Evolutionary conservation across 1,140 invertebrate species (phyloP).

Genomic region (Drosophila kepulauana): DNA sequence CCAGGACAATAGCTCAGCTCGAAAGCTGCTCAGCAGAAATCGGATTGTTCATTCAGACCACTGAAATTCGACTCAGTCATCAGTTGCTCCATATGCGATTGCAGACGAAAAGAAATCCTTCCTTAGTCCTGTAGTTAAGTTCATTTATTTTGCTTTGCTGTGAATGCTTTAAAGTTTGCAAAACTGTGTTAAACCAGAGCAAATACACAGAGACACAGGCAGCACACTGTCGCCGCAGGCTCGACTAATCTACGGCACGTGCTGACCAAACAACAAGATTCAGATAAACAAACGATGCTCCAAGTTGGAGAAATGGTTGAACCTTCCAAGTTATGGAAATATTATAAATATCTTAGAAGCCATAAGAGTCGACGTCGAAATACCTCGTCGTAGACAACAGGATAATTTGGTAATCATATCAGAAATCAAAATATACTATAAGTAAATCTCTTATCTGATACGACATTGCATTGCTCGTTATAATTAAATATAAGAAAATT

Average conservation of each 20-base stretch:
- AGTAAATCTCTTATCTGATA: too few species aligned
- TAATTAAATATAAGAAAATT: too few species aligned
- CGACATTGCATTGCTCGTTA: too few species aligned
- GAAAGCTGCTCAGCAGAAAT: constrained; percentile 35
- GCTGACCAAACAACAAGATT: constrained; percentile 30
- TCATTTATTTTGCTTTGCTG: background rate
- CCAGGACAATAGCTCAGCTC: constrained; percentile 17
- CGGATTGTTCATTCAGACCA: constrained; percentile 27
- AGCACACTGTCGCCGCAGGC: constrained; percentile 22
- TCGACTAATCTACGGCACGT: constrained; percentile 45
- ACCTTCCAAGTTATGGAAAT: constrained; percentile 44
- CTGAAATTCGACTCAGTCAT: background rate
- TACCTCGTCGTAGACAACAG: background rate
- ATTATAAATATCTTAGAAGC: constrained; percentile 5
- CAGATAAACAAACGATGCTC: constrained; percentile 22
- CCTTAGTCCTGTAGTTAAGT: constrained; percentile 13
- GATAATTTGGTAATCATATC: too few species aligned
- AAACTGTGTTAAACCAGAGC: constrained; percentile 11
- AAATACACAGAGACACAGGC: background rate
- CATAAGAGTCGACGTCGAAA: background rate
- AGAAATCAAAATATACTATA: too few species aligned
- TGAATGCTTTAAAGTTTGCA: constrained; percentile 20
- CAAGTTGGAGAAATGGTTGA: constrained; percentile 25
- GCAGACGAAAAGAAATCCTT: background rate
- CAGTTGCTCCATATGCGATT: constrained; percentile 19